Evolutionary conservation across 2,113 vertebrate species (phyloP).

Genomic region (Calyptomena viridis): DNA sequence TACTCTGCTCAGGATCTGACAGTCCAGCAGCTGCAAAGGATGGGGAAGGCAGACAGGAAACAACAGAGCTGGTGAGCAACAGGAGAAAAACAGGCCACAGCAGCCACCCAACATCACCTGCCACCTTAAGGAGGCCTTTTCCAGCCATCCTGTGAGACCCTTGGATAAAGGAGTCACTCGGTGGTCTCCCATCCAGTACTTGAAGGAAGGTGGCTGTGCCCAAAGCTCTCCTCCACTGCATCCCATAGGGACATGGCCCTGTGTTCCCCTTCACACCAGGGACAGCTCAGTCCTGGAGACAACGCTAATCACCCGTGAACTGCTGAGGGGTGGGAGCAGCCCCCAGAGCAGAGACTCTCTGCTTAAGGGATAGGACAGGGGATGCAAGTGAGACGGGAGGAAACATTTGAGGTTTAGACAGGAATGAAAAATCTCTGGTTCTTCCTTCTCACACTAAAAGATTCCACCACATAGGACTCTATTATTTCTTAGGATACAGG

Average conservation of each 20-base stretch:
- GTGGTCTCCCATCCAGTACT: background rate
- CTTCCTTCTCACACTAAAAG: background rate
- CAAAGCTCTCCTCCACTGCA: accelerated
- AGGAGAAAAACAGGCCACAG: background rate
- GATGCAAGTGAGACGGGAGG: background rate
- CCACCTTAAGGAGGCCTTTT: background rate
- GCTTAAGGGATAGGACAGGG: background rate
- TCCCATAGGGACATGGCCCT: background rate
- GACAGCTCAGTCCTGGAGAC: background rate
- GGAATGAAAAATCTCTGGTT: background rate
- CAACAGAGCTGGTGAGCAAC: background rate
- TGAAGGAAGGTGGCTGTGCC: background rate
- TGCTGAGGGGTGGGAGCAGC: background rate
- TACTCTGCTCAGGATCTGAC: background rate
- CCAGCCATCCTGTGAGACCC: background rate
- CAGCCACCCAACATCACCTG: background rate
- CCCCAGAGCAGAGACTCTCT: background rate
- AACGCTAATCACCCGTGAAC: accelerated
- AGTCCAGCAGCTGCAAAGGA: background rate
- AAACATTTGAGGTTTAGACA: background rate
- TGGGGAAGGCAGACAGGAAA: background rate
- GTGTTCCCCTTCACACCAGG: accelerated
- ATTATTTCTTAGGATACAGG: background rate
- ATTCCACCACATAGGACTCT: background rate
- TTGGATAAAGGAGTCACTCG: background rate